These are phyloP conservation scores for Tholera decimalis DNA, from an alignment of 2,888 invertebrate genomes.

Conservation along the genomic window DNA sequence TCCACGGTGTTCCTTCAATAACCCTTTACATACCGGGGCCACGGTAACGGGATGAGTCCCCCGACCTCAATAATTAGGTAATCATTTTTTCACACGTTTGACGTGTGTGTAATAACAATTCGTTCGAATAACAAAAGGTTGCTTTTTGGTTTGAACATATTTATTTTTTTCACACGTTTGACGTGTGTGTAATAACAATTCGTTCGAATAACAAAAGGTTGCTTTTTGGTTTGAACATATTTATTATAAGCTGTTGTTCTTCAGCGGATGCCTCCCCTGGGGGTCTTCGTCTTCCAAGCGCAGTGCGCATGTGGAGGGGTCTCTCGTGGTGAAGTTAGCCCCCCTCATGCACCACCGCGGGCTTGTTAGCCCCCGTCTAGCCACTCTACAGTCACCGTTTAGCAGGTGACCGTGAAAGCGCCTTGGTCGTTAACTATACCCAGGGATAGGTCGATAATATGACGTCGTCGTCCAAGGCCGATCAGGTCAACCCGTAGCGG, in stretches of 20 bases:
- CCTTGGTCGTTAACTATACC: slow-evolving; percentile 39
- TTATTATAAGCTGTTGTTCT: slow-evolving; percentile 28
- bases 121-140: too few species aligned
- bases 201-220: too few species aligned
- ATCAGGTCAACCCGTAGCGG: slow-evolving; percentile 34
- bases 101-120: too few species aligned
- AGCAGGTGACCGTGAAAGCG: slow-evolving; percentile 49
- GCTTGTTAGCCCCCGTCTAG: slow-evolving; percentile 49
- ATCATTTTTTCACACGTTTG: too few species aligned
- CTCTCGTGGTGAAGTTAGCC: slow-evolving; percentile 47
- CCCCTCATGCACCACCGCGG: slow-evolving; percentile 16
- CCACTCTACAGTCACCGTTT: slow-evolving; percentile 31
- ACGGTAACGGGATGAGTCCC: too few species aligned
- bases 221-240: slow-evolving; percentile 16
- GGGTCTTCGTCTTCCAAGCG: slow-evolving; percentile 57
- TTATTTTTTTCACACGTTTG: too few species aligned
- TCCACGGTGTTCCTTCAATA: too few species aligned
- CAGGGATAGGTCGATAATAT: not conserved
- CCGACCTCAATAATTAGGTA: too few species aligned
- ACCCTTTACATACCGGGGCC: too few species aligned
- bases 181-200: too few species aligned
- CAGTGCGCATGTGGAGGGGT: slow-evolving; percentile 4
- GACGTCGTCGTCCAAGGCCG: slow-evolving; percentile 34
- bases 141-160: slow-evolving; percentile 16
- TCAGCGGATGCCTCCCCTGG: slow-evolving; percentile 59